Conservation (phyloP, 2,113 vertebrate genomes). For the Odontophorus gujanensis region DNA sequence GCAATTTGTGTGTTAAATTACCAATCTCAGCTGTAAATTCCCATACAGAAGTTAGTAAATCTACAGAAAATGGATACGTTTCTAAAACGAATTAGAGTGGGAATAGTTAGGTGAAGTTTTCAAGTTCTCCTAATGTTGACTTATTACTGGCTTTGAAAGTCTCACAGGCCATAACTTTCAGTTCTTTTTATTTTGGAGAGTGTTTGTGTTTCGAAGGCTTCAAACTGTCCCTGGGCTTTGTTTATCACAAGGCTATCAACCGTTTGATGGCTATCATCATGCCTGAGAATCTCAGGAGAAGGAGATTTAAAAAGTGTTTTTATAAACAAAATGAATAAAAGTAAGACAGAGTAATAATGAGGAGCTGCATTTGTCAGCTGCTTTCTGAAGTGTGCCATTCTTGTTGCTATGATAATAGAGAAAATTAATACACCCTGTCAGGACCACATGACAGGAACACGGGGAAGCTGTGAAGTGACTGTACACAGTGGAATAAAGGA, state of each 20-base stretch:
- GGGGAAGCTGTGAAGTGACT: slow-evolving; percentile 76
- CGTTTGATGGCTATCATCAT: slow-evolving; percentile 54
- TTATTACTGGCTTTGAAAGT: neutral
- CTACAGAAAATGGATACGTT: neutral
- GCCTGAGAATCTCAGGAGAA: slow-evolving; percentile 48
- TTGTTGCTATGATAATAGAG: slow-evolving; percentile 71
- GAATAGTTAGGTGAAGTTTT: neutral
- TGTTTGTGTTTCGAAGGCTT: neutral
- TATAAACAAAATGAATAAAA: slow-evolving; percentile 70
- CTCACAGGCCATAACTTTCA: neutral
- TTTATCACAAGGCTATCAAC: slow-evolving; percentile 65
- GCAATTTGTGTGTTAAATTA: neutral
- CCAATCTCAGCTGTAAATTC: neutral
- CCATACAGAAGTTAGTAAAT: slow-evolving; percentile 5
- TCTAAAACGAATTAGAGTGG: neutral
- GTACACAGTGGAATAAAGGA: slow-evolving; percentile 68
- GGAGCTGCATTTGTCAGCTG: slow-evolving; percentile 67
- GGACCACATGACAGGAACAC: slow-evolving; percentile 67
- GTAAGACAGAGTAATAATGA: slow-evolving; percentile 73
- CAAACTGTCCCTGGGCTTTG: slow-evolving; percentile 28
- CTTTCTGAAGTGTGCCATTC: slow-evolving; percentile 76
- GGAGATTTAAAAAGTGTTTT: slow-evolving; percentile 54
- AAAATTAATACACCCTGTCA: slow-evolving; percentile 80
- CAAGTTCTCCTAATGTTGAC: neutral
- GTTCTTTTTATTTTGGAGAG: neutral